Evolutionary conservation across 2,113 vertebrate genomes (phyloP).

Genomic region (Cathartes aura): DNA sequence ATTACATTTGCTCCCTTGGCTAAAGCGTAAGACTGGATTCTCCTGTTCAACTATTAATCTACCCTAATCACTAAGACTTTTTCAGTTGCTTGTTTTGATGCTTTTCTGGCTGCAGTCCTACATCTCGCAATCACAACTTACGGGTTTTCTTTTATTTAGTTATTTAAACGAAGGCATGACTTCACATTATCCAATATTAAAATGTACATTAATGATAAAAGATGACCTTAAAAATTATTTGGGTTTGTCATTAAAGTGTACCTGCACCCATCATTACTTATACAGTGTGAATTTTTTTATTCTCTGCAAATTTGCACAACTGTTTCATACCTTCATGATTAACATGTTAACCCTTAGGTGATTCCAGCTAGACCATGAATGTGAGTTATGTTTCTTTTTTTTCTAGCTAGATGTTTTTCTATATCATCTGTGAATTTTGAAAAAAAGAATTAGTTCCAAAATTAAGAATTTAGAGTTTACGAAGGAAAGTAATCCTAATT

Average conservation of each 20-base stretch:
- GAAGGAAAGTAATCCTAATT: not conserved
- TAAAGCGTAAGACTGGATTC: not conserved
- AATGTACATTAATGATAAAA: not conserved
- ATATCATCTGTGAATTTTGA: not conserved
- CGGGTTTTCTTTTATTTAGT: not conserved
- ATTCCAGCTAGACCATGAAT: not conserved
- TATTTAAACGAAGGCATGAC: not conserved
- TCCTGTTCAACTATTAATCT: not conserved
- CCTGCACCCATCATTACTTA: not conserved
- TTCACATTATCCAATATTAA: not conserved
- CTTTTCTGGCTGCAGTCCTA: not conserved
- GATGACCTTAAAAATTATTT: not conserved
- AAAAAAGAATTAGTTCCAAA: not conserved
- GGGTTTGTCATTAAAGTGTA: not conserved
- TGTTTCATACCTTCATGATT: not conserved
- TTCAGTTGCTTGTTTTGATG: not conserved
- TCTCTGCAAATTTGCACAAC: not conserved
- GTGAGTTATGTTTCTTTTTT: not conserved
- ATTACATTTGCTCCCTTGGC: not conserved
- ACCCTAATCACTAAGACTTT: not conserved
- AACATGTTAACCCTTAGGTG: not conserved
- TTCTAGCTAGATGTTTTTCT: not conserved
- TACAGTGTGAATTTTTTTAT: not conserved
- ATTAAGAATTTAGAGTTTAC: not conserved
- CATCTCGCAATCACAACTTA: not conserved